A percentile compares a stretch with the other conserved stretches of the same genome.
Evolutionary conservation across 2,113 vertebrate species (phyloP).

Genomic region (Salvelinus fontinalis): DNA sequence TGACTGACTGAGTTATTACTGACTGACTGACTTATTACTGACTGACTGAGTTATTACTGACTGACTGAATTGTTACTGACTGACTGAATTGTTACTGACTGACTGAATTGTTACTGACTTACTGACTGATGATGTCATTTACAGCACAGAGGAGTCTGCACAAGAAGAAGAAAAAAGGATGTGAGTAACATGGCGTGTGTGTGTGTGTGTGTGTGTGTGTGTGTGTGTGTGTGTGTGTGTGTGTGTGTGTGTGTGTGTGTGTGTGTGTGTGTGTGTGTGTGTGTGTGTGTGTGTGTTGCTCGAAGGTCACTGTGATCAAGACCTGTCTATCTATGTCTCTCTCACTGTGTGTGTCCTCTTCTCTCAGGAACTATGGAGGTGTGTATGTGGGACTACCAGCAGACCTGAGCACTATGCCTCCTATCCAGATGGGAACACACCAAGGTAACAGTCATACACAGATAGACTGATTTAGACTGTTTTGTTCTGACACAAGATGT

Average conservation of each 20-base stretch:
- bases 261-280: background rate
- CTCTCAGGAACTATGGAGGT: constrained; percentile 47
- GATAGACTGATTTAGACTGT: too few relatives aligned
- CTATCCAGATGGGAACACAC: constrained; percentile 16
- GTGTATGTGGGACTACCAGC: constrained; percentile 47
- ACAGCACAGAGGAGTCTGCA: background rate
- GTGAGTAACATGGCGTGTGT: background rate
- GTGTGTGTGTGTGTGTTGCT: background rate
- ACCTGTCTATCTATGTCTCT: background rate
- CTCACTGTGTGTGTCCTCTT: constrained; percentile 1
- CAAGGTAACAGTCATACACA: constrained; percentile 15
- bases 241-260: background rate
- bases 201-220: background rate
- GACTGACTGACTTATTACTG: too few relatives aligned
- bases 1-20: too few relatives aligned
- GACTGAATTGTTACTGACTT: background rate
- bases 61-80: too few relatives aligned
- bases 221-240: background rate
- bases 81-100: too few relatives aligned
- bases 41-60: too few relatives aligned
- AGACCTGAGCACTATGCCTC: constrained; percentile 32
- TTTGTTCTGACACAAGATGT: too few relatives aligned
- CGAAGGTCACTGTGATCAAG: background rate
- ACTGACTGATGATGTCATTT: background rate
- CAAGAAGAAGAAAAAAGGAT: background rate